Evolutionary conservation across 2,113 vertebrate genomes (phyloP).

Genomic region (Eulemur macaco): DNA sequence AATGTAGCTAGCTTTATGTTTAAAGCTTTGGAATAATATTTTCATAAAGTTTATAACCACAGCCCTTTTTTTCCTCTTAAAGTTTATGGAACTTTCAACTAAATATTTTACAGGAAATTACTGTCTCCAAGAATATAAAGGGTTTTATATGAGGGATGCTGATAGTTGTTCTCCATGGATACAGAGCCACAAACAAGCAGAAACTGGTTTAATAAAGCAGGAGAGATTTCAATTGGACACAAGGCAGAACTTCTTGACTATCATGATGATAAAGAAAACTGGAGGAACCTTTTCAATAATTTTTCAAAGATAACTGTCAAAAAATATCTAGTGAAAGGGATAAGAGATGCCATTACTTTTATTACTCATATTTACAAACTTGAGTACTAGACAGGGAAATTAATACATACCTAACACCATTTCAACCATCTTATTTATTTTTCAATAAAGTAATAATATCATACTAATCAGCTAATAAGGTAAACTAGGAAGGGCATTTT

Average conservation of each 20-base stretch:
- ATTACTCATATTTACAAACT: slow-evolving; percentile 42
- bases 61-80: slow-evolving; percentile 13
- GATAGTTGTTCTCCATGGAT: slow-evolving; percentile 57
- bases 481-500: neutral
- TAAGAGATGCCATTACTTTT: slow-evolving; percentile 26
- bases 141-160: slow-evolving; percentile 60
- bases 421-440: neutral
- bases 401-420: neutral
- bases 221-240: slow-evolving; percentile 62
- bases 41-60: slow-evolving; percentile 3
- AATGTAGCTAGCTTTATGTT: neutral
- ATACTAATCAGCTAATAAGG: neutral
- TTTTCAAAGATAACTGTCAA: slow-evolving; percentile 70
- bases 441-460: neutral
- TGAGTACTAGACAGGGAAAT: neutral
- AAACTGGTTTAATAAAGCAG: slow-evolving; percentile 71
- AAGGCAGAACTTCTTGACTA: slow-evolving; percentile 56
- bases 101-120: slow-evolving; percentile 78
- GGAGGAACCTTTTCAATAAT: slow-evolving; percentile 53
- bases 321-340: slow-evolving; percentile 28
- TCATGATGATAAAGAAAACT: slow-evolving; percentile 57
- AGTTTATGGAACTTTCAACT: slow-evolving; percentile 66
- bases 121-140: slow-evolving; percentile 77
- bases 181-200: slow-evolving; percentile 56
- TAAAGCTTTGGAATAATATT: slow-evolving; percentile 7